phyloP scores from a whole-genome alignment of 2,113 vertebrate genomes.

The Sturnira hondurensis region DNA sequence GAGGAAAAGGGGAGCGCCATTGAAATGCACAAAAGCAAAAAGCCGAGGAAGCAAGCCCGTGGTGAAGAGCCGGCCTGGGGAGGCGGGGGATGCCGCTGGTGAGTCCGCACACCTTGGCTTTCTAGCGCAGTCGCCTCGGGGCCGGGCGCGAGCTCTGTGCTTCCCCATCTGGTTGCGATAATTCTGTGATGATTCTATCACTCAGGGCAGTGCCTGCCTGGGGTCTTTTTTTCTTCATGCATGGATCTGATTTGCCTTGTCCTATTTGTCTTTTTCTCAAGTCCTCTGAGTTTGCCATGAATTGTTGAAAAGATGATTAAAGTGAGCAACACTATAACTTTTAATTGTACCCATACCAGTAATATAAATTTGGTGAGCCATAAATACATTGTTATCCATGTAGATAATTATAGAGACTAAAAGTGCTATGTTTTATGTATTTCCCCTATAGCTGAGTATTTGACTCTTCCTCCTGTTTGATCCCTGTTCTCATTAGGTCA shows the following conservation, averaged over 20 bases:
- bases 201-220: constrained; percentile 5
- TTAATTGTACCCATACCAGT: not conserved
- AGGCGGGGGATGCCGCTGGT: not conserved
- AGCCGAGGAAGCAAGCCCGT: constrained; percentile 37
- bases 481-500: not conserved
- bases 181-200: constrained; percentile 53
- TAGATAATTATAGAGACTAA: not conserved
- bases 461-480: not conserved
- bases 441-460: not conserved
- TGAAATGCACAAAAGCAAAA: constrained; percentile 57
- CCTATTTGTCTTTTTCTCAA: not conserved
- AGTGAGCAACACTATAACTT: not conserved
- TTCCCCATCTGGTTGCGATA: constrained; percentile 39
- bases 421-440: not conserved
- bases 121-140: not conserved
- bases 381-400: not conserved
- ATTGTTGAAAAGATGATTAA: constrained; percentile 8
- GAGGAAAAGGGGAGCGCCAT: constrained; percentile 44
- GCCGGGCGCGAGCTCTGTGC: not conserved
- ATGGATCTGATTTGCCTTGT: not conserved
- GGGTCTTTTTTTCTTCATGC: not conserved
- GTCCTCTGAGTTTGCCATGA: not conserved
- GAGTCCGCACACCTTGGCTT: not conserved
- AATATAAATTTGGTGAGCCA: not conserved
- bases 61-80: not conserved